Conservation (phyloP, 2,113 vertebrate genomes). For the Mastomys coucha region DNA sequence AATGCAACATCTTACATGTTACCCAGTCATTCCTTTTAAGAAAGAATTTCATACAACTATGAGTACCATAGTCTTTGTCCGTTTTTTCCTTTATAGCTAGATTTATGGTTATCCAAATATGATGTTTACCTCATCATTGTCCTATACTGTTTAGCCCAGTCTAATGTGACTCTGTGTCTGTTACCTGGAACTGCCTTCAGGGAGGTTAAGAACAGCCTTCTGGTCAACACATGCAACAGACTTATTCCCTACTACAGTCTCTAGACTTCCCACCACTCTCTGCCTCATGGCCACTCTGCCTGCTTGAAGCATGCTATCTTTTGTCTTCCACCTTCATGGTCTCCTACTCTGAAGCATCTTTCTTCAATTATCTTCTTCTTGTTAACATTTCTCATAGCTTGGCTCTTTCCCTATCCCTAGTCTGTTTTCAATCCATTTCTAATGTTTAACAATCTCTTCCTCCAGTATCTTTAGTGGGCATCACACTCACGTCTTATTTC, state of each 20-base stretch:
- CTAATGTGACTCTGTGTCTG: background rate
- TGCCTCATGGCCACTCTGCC: background rate
- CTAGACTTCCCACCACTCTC: background rate
- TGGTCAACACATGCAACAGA: background rate
- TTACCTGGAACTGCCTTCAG: background rate
- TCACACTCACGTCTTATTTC: background rate
- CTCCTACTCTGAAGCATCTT: background rate
- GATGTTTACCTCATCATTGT: background rate
- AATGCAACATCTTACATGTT: background rate
- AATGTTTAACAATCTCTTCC: background rate
- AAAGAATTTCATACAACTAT: background rate
- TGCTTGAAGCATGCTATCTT: background rate
- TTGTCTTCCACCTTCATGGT: conserved; percentile 3
- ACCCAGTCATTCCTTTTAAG: background rate
- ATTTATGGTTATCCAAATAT: background rate
- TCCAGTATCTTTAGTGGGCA: background rate
- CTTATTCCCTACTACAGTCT: background rate
- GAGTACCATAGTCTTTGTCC: background rate
- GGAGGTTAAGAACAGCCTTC: background rate
- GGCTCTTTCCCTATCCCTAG: background rate
- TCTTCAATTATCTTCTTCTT: background rate
- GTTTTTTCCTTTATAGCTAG: background rate
- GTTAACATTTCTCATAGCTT: background rate
- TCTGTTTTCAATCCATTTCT: background rate
- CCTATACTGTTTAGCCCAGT: background rate